These are phyloP conservation scores for Rhadina sibilatrix DNA, from an alignment of 2,113 vertebrate genomes.

Conservation along the genomic window DNA sequence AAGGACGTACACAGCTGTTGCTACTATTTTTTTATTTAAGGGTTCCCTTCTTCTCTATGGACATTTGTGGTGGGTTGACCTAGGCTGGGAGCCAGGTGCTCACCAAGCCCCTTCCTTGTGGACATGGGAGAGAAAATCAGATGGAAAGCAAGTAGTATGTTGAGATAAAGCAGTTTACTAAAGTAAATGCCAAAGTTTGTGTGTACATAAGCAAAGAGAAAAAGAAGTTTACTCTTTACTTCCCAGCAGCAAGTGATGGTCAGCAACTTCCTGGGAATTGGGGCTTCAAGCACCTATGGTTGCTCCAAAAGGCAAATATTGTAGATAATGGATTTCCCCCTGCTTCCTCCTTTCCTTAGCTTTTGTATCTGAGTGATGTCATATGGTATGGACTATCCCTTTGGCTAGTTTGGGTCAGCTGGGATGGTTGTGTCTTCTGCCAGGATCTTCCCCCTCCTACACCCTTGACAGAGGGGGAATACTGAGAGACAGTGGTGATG, in stretches of 20 bases:
- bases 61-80: neutral
- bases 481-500: neutral
- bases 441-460: neutral
- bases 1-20: neutral
- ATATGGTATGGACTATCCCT: neutral
- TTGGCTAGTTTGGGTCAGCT: neutral
- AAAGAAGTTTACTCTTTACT: neutral
- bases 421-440: neutral
- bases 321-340: neutral
- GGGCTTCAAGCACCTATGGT: accelerated
- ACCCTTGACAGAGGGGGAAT: neutral
- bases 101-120: neutral
- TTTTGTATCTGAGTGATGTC: neutral
- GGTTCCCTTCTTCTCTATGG: neutral
- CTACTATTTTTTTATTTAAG: neutral
- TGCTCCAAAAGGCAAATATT: neutral
- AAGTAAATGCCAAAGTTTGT: neutral
- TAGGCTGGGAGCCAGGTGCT: neutral
- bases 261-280: neutral
- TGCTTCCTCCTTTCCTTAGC: neutral
- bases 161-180: neutral
- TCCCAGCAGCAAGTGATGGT: neutral
- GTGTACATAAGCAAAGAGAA: neutral
- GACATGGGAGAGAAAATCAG: neutral
- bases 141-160: neutral